Evolutionary conservation across 1,140 invertebrate genomes (phyloP).

Genomic region (Brachionus rotundiformis): DNA sequence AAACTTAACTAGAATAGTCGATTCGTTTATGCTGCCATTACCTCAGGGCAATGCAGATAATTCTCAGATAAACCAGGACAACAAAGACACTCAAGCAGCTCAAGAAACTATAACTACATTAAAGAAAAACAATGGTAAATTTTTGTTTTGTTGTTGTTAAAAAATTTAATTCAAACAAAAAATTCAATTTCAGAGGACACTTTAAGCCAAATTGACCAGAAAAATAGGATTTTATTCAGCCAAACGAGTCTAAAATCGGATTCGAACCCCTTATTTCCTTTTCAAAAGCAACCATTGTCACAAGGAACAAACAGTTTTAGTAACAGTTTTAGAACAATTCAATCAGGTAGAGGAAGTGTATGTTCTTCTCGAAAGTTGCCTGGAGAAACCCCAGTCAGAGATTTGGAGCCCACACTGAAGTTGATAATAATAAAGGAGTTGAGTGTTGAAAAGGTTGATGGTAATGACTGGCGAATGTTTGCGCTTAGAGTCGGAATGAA

Average conservation of each 20-base stretch:
- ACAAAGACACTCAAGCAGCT: background rate
- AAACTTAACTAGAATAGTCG: constrained; percentile 44
- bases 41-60: background rate
- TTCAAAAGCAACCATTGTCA: background rate
- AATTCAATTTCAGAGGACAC: background rate
- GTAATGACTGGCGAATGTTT: constrained; percentile 61
- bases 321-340: background rate
- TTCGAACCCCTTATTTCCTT: background rate
- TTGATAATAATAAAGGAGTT: constrained; percentile 59
- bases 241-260: background rate
- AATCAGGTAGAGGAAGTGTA: constrained; percentile 33
- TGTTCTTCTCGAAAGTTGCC: constrained; percentile 54
- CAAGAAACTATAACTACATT: background rate
- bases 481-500: constrained; percentile 60
- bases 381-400: constrained; percentile 59
- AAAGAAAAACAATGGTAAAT: background rate
- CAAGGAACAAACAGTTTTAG: background rate
- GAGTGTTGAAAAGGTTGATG: constrained; percentile 59
- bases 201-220: background rate
- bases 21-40: constrained; percentile 41
- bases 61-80: background rate
- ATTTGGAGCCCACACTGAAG: constrained; percentile 58
- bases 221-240: background rate
- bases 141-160: background rate
- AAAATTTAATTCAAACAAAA: background rate